Evolutionary conservation across 1,140 invertebrate genomes (phyloP).

Genomic region (Gyrodactylus bullatarudis): DNA sequence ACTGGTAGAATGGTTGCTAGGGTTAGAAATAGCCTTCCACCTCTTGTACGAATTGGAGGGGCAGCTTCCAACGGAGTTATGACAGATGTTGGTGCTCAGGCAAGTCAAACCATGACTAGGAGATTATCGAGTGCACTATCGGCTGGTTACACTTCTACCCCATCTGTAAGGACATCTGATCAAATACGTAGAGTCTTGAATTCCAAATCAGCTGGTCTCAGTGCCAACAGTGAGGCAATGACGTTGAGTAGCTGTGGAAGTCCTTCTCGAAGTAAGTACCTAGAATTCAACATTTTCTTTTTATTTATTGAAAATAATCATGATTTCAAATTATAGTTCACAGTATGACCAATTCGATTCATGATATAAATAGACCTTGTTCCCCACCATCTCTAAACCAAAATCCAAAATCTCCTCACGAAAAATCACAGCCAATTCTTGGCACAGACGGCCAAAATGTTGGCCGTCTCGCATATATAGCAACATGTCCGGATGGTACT

Average conservation of each 20-base stretch:
- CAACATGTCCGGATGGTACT: neutral
- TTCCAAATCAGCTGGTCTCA: neutral
- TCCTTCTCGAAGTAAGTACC: too few relatives aligned
- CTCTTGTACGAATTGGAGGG: neutral
- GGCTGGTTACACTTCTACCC: neutral
- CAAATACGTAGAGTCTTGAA: constrained; percentile 1
- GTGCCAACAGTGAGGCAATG: neutral
- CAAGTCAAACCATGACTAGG: neutral
- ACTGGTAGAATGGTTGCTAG: neutral
- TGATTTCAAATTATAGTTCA: too few relatives aligned
- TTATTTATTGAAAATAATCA: too few relatives aligned
- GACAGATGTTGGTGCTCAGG: neutral
- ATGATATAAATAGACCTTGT: too few relatives aligned
- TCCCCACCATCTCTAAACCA: too few relatives aligned
- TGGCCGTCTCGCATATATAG: neutral
- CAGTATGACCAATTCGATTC: too few relatives aligned
- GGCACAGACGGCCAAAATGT: too few relatives aligned
- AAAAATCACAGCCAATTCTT: too few relatives aligned
- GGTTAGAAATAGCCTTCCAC: neutral
- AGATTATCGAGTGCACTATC: neutral
- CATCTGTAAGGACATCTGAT: neutral
- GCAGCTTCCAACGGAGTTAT: neutral
- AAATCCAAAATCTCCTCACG: too few relatives aligned
- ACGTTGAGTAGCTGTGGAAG: neutral
- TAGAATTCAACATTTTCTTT: too few relatives aligned